Conservation (phyloP, 1,140 invertebrate genomes). For the Mesaphorura yosii region DNA sequence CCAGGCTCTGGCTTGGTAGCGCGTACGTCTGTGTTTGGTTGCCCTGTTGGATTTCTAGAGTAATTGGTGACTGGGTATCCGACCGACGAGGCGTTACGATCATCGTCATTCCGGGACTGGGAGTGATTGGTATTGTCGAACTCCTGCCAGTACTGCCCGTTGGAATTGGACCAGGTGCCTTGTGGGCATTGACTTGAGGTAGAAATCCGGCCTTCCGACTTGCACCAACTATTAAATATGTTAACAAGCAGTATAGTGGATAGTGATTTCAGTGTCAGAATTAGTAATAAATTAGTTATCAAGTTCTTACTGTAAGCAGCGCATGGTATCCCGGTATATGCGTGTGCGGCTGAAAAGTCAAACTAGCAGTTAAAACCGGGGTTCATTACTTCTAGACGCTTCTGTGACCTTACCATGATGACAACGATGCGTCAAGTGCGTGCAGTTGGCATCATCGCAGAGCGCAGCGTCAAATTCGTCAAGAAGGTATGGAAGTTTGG, state of each 20-base stretch:
- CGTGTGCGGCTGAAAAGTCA: conserved; percentile 78
- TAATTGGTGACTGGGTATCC: conserved; percentile 36
- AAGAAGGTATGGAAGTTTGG: conserved; percentile 31
- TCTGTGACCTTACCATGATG: conserved; percentile 46
- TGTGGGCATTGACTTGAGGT: conserved; percentile 21
- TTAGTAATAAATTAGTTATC: neutral
- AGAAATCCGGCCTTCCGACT: conserved; percentile 17
- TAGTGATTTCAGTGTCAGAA: neutral
- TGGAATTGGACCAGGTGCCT: conserved; percentile 27
- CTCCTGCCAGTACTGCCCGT: conserved; percentile 3
- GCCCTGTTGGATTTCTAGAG: conserved; percentile 34
- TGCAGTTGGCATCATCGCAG: conserved; percentile 52
- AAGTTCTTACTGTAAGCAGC: conserved; percentile 62
- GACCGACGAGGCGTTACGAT: conserved; percentile 3
- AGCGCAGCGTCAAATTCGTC: conserved; percentile 37
- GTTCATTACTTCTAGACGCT: neutral
- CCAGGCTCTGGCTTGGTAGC: conserved; percentile 66
- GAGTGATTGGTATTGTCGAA: conserved; percentile 11
- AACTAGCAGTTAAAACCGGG: neutral
- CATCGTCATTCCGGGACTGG: conserved; percentile 7
- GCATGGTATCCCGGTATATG: conserved; percentile 76
- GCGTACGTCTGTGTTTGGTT: conserved; percentile 69
- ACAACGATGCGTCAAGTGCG: conserved; percentile 70
- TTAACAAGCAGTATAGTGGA: neutral
- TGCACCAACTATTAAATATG: conserved; percentile 14